Base-by-base conservation (phyloP, 2,797 vertebrate genomes). In the Sebastes taczanowskii region DNA sequence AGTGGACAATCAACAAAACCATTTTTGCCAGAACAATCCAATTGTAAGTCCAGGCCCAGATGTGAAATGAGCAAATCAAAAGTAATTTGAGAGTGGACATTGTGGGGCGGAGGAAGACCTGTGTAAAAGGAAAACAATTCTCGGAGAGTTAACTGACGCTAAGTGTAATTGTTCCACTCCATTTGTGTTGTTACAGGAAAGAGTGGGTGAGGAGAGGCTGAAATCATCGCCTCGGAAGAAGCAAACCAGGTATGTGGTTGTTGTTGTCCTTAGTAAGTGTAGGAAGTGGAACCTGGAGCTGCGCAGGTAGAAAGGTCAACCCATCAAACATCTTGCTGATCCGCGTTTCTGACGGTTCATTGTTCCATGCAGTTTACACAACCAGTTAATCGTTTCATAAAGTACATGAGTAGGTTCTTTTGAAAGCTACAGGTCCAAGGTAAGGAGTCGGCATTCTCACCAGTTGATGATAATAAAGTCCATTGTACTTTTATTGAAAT, bases 1-100 rank as follows among this genome's bases (percentile, higher is more conserved):
- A 23, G 11, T n/a, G 11, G 49, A 63, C 74, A 74, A 55, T 62
- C 59, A 30, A 55, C 49, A 67, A 38, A 81, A 66, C 49, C 35
- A 42, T 80, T 78, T 78, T 70, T 63, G 23, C 10, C 62, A 55
- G 56, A 69, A 69, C 59, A 76, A 49, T 68, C 68, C 66, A 70
- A 62, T 67, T 71, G 61, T 69, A 20, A 79, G 61, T 64, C 66
- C 8, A 53, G 67, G 58, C 27, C 29, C 71, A 71, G 68, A 82
- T 86, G 71, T 80, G 72, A 76, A 81, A 81, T 76, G 35, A 82
- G 59, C 76, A 77, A 77, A 87, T 86, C 78, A 74, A 65, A 82
- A 74, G 65, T 86, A 55, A 74, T 81, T 73, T 73, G 65, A 23
- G 64, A 63, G 69, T 55, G 63, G 68, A 69, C 18, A 7, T 35